Evolutionary conservation across 2,113 vertebrate species (phyloP).

Genomic region (Ahaetulla prasina): DNA sequence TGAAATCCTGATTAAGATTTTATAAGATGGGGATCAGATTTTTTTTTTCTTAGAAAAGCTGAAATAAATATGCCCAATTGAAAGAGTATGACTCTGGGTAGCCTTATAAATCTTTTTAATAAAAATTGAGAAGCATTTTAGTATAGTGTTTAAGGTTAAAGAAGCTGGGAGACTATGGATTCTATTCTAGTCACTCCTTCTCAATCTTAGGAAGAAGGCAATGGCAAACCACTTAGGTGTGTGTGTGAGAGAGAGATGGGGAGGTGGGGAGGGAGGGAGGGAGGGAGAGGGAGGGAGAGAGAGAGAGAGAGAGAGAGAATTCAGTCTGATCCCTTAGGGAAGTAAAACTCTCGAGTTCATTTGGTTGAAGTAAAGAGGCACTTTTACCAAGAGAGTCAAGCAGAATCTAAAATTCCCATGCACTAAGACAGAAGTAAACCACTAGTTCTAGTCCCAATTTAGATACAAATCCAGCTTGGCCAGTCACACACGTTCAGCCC

Average conservation of each 20-base stretch:
- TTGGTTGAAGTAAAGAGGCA: background rate
- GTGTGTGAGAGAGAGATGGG: background rate
- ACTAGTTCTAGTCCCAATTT: background rate
- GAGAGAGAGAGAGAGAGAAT: accelerated
- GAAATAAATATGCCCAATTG: background rate
- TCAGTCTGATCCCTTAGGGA: background rate
- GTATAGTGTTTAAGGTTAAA: background rate
- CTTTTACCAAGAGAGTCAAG: background rate
- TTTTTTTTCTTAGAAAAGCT: background rate
- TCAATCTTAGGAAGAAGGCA: background rate
- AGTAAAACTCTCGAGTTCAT: background rate
- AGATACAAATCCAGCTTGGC: background rate
- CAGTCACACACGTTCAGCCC: background rate
- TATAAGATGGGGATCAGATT: background rate
- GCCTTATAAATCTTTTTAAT: background rate
- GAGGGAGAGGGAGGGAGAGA: no score
- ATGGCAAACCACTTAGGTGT: background rate
- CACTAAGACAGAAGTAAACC: background rate
- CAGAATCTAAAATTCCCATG: background rate
- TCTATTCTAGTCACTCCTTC: background rate
- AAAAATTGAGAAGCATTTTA: background rate
- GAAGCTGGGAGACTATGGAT: background rate
- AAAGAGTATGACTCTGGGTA: background rate
- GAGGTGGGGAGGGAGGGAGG: no score
- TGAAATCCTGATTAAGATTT: background rate